Evolutionary conservation across 2,113 vertebrate species (phyloP), one percentile per base, ranked within the genome.

Genomic region (Dermatemys mawii): DNA sequence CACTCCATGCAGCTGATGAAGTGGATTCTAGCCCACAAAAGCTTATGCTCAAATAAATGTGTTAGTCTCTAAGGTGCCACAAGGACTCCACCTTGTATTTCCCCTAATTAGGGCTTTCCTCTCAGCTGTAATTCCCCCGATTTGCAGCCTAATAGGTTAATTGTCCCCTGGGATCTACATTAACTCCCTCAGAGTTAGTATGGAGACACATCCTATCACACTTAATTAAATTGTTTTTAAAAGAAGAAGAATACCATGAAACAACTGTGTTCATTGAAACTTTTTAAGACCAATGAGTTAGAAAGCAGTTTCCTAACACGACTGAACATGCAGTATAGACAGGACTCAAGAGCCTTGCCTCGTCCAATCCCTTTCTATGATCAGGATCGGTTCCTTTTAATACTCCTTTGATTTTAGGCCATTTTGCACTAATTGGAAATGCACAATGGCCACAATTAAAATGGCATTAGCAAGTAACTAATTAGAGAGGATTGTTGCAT

Each of bases 401-500:
- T 53, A 93, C 55, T 14, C 16, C 32, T 91, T 78, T 70, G 5
- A 50, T 67, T 75, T 48, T 19, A 81, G 84, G 49, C 24, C n/a
- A 1, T 1, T 86, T 85, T 89, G 24, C 13, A 12, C 3, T 67
- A 51, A 78, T n/a, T 67, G 24, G n/a, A 78, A 21, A 29, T 91
- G 49, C 46, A 41, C 9, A 78, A 14, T 78, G 80, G 50, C 7
- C 19, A n/a, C 4, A 49, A 91, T 49, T 70, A 70, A 70, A 26
- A 78, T 88, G 50, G 21, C 94, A 38, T 79, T 96, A 93, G 48
- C 32, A 84, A 90, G 73, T 95, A 92, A 92, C 88, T 86, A 92
- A 83, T 91, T 21, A 32, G 70, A 4, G 3, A 1, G 6, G 51
- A 88, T n/a, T 27, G 78, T 12, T 5, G 81, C 82, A 53, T 78